Percentiles rank a stretch among this genome's conserved stretches.
Evolutionary conservation across 92 coral and sea anemone species (phyloP).

Genomic region (Phenganax marumi): DNA sequence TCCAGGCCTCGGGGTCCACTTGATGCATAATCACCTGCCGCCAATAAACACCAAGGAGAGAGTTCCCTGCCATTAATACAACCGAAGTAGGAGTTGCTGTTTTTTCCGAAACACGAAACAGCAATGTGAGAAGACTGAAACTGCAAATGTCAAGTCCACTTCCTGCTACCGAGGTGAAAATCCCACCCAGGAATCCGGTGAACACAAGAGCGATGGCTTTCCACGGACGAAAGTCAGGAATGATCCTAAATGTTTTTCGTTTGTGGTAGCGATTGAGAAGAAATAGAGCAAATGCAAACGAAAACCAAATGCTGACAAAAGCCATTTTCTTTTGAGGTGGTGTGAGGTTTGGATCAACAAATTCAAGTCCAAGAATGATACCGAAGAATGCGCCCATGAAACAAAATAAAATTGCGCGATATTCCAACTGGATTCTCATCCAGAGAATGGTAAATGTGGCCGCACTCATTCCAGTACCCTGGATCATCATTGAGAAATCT

Average conservation of each 20-base stretch:
- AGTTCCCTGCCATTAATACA: constrained; percentile 81
- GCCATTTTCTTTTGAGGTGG: constrained; percentile 89
- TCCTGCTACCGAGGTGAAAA: constrained; percentile 74
- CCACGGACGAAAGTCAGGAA: constrained; percentile 77
- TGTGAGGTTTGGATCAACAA: constrained; percentile 76
- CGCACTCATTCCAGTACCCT: neutral
- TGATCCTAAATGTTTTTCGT: constrained; percentile 63
- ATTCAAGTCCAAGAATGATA: constrained; percentile 67
- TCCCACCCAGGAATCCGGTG: constrained; percentile 72
- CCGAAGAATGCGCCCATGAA: constrained; percentile 34
- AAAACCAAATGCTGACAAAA: constrained; percentile 82
- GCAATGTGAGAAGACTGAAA: constrained; percentile 79
- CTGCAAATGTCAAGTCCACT: constrained; percentile 88
- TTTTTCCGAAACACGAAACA: constrained; percentile 79
- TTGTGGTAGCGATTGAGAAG: constrained; percentile 75
- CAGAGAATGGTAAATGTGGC: constrained; percentile 64
- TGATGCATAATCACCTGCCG: constrained; percentile 53
- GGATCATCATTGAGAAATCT: too few species aligned
- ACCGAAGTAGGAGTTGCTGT: constrained; percentile 93
- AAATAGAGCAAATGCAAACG: constrained; percentile 82
- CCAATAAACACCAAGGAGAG: constrained; percentile 81
- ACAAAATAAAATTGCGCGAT: constrained; percentile 75
- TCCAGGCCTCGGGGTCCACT: constrained; percentile 34
- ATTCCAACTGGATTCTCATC: constrained; percentile 73
- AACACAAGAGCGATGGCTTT: constrained; percentile 57